phyloP scores from a whole-genome alignment of 2,113 vertebrate genomes.

The Dolichallabes microphthalmus region DNA sequence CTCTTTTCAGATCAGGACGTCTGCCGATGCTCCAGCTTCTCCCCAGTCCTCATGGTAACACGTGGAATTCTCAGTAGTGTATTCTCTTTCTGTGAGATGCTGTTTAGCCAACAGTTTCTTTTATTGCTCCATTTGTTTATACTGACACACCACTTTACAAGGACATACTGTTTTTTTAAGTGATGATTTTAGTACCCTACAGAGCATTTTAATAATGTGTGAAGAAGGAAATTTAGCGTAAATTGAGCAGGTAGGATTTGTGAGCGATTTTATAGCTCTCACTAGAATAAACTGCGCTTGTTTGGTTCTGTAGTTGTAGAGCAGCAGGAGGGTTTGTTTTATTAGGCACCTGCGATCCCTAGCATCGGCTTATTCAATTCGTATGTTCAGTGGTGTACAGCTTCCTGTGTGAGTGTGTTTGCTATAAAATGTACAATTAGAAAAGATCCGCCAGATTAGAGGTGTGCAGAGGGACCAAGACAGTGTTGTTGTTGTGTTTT shows the following conservation, averaged over 20 bases:
- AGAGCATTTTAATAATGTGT: conserved; percentile 34
- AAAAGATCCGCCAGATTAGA: not conserved
- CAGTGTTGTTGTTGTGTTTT: too few relatives aligned
- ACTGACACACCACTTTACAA: conserved; percentile 40
- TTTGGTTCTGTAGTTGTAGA: conserved; percentile 37
- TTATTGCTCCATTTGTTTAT: conserved; percentile 27
- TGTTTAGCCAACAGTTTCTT: conserved; percentile 41
- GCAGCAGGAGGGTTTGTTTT: conserved; percentile 30
- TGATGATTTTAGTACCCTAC: conserved; percentile 41
- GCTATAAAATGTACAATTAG: not conserved
- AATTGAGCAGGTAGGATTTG: conserved; percentile 31
- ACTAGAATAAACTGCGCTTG: conserved; percentile 35
- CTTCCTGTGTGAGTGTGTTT: conserved; percentile 8
- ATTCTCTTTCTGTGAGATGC: conserved; percentile 33
- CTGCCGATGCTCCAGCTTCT: conserved; percentile 7
- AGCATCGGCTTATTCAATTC: not conserved
- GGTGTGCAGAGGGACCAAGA: not conserved
- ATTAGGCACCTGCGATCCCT: conserved; percentile 35
- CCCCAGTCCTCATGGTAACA: conserved; percentile 27
- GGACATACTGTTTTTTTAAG: conserved; percentile 39
- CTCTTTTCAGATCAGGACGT: conserved; percentile 23
- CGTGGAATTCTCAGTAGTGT: conserved; percentile 16
- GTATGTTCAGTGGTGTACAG: not conserved
- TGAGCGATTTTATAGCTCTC: conserved; percentile 28
- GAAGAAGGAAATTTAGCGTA: conserved; percentile 31